Conservation (phyloP, 1,140 invertebrate species). For the Maconellicoccus hirsutus region DNA sequence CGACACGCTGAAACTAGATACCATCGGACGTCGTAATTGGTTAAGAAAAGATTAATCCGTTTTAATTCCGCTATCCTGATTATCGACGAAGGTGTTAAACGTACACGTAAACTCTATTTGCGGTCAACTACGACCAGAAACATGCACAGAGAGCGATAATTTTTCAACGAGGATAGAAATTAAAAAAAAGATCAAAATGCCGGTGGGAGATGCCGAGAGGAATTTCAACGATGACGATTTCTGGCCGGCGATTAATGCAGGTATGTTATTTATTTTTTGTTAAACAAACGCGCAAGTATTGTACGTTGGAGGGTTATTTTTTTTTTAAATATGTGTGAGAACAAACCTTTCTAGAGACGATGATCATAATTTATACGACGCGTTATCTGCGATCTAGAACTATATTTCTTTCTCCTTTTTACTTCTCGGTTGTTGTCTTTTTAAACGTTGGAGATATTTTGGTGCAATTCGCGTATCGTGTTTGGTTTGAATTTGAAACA, state of each 20-base stretch:
- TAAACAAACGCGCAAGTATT: not conserved
- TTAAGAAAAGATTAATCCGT: not conserved
- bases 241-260: slow-evolving; percentile 12
- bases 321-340: not conserved
- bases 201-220: not conserved
- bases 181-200: slow-evolving; percentile 12
- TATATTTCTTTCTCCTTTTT: not conserved
- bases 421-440: not conserved
- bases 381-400: slow-evolving; percentile 1
- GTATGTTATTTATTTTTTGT: slow-evolving; percentile 13
- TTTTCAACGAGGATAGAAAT: too few species aligned
- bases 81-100: not conserved
- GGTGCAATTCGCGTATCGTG: too few species aligned
- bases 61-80: not conserved
- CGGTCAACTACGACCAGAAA: not conserved
- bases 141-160: too few species aligned
- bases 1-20: not conserved
- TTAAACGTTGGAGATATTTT: not conserved
- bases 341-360: not conserved
- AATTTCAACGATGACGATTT: slow-evolving; percentile 16
- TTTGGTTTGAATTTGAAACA: too few species aligned
- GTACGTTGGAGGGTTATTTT: not conserved
- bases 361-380: not conserved
- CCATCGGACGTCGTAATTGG: not conserved
- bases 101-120: not conserved